A percentile compares a stretch with the other conserved stretches of the same genome.
phyloP scores from a whole-genome alignment of 2,797 vertebrate species.

The Phoebastria nigripes region DNA sequence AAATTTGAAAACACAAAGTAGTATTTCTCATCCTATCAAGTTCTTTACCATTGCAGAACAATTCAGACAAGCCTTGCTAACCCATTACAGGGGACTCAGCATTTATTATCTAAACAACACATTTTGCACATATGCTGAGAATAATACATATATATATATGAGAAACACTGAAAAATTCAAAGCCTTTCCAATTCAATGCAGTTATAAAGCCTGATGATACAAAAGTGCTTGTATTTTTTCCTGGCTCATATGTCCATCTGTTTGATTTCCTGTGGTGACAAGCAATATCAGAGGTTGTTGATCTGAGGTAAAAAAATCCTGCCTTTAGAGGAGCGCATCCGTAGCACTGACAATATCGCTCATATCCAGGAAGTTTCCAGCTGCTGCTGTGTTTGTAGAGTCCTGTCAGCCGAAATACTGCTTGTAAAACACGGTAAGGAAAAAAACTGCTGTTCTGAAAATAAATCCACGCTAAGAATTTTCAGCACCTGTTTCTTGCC shows the following conservation, averaged over 20 bases:
- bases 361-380: fast-evolving
- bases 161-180: background rate
- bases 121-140: background rate
- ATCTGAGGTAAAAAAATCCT: background rate
- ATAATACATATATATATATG: too few relatives aligned
- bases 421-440: fast-evolving
- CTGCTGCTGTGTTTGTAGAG: fast-evolving
- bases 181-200: background rate
- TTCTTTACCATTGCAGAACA: background rate
- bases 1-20: background rate
- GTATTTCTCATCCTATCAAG: background rate
- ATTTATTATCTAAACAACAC: background rate
- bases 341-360: fast-evolving
- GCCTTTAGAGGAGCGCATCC: fast-evolving
- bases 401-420: background rate
- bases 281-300: background rate
- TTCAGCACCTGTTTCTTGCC: fast-evolving
- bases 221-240: background rate
- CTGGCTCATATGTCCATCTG: background rate
- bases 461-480: fast-evolving
- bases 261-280: background rate
- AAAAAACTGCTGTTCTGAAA: background rate
- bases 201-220: background rate
- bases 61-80: background rate
- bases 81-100: background rate